phyloP scores from a whole-genome alignment of 1,140 invertebrate genomes.

The Eueides isabella region DNA sequence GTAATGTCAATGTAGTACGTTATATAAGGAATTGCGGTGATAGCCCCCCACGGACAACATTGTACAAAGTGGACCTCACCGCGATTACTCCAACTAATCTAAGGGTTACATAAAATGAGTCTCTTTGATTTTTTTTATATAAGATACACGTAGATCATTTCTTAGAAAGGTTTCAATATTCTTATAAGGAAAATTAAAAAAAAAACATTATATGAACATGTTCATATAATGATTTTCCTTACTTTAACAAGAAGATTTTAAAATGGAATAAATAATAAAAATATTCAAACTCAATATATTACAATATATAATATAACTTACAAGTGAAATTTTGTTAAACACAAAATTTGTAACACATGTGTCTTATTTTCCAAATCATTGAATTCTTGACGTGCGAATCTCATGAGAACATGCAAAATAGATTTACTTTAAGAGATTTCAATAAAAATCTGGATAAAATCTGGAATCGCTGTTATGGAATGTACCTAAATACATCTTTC shows the following conservation, averaged over 20 bases:
- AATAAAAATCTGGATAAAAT: background rate
- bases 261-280: background rate
- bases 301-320: background rate
- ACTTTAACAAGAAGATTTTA: no score
- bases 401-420: background rate
- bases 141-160: background rate
- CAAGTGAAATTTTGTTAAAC: slow-evolving; percentile 8
- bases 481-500: no score
- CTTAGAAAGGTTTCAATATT: background rate
- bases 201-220: no score
- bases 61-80: background rate
- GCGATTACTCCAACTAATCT: background rate
- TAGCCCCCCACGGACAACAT: background rate
- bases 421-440: background rate
- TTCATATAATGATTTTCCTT: no score
- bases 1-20: background rate
- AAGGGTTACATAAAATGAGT: background rate
- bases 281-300: background rate
- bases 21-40: background rate
- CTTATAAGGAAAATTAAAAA: no score
- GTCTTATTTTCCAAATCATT: slow-evolving; percentile 17
- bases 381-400: background rate
- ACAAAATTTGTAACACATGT: slow-evolving; percentile 27
- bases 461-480: background rate
- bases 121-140: background rate